phyloP scores from a whole-genome alignment of 1,140 invertebrate species.

The Heliconius melpomene region DNA sequence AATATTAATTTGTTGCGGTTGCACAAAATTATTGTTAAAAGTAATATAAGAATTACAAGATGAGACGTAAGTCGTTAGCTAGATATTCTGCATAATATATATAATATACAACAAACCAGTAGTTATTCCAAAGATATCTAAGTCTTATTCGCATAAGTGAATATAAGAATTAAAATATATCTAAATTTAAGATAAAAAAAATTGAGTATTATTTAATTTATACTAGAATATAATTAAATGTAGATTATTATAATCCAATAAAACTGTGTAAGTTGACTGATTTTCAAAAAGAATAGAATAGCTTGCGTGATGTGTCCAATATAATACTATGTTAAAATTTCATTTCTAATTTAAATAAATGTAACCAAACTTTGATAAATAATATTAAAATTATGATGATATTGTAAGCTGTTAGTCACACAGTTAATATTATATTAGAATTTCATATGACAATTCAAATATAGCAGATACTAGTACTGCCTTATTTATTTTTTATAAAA shows the following conservation, averaged over 20 bases:
- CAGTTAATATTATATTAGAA: background rate
- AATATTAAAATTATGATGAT: background rate
- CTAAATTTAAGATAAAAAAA: background rate
- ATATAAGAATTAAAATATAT: background rate
- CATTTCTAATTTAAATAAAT: background rate
- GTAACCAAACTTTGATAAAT: background rate
- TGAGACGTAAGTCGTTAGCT: background rate
- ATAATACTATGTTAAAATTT: background rate
- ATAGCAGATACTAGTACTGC: no score
- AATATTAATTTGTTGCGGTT: background rate
- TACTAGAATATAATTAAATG: background rate
- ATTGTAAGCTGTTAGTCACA: background rate
- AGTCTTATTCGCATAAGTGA: background rate
- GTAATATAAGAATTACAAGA: background rate
- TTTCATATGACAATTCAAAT: background rate
- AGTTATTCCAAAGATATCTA: background rate
- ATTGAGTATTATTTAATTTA: background rate
- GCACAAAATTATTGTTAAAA: background rate
- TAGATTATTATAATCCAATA: slow-evolving; percentile 1
- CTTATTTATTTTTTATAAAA: no score
- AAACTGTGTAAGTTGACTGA: slow-evolving; percentile 10
- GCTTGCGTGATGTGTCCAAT: slow-evolving; percentile 8
- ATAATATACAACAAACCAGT: background rate
- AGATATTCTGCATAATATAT: background rate
- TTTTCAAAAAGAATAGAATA: slow-evolving; percentile 14